Base-by-base conservation (phyloP, 2,888 invertebrate species). In the Proisotoma minuta region DNA sequence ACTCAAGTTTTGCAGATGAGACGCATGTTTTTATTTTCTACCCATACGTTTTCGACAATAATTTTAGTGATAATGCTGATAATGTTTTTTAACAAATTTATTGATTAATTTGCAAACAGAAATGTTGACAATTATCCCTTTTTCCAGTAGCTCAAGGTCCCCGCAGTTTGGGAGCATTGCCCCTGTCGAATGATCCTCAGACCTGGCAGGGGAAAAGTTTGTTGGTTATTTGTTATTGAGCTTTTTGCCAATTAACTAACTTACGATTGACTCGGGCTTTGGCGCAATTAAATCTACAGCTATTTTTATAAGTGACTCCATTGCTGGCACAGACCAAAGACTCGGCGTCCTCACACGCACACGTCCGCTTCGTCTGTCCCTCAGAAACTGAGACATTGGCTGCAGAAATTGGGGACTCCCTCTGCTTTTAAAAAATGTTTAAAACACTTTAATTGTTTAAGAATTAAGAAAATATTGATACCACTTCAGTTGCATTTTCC, bases 291-390 rank as follows among this genome's bases (percentile, higher is more conserved):
- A 71, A 71, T 53, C 69, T 53, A 50, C 71, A 71, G 5, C 56
- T 8, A 48, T 60, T 69, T 56, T 71, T 71, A 57, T 71, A 71
- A 12, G 71, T 71, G 10, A 71, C 59, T 22, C 71, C 71, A 60
- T 71, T 71, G 39, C 61, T 69, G 12, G 66, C 71, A 59, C 71
- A 68, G 29, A 70, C 60, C 5, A 43, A 56, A 1, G 63, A 26
- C 18, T 68, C 68, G 5, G 58, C 53, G 24, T 68, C 68, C 26
- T 68, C 68, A 53, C 68, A 68, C 28, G 68, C 68, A 28, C 68
- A 68, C 8, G 68, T 68, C 26, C 65, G 24, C 48, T 62, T 59
- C 3, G 51, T 51, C 5, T 51, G 24, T 18, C 20, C 49, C 18
- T 3, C 49, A 10, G 24, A 12, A 10, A 22, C 26, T 18, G 26